Conservation (phyloP, 2,888 invertebrate species). For the Scaptomyza parva region DNA sequence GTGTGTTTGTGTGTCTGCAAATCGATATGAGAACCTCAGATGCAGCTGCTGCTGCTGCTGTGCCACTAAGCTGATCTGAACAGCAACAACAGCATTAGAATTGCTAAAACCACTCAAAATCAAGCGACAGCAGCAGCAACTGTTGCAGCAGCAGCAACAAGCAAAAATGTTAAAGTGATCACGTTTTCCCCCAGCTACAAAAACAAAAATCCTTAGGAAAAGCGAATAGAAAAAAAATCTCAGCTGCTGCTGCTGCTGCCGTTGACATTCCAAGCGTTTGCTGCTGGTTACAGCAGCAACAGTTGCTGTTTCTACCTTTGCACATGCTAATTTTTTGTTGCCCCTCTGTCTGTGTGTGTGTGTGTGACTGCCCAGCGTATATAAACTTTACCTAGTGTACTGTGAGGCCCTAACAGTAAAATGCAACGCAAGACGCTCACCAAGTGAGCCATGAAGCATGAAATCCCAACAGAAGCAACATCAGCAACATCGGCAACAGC, state of each 20-base stretch:
- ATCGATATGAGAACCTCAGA: constrained; percentile 52
- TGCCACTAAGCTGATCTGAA: constrained; percentile 22
- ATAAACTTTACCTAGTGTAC: constrained; percentile 21
- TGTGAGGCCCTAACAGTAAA: constrained; percentile 70
- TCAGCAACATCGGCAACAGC: constrained; percentile 11
- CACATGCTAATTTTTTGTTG: constrained; percentile 74
- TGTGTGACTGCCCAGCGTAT: constrained; percentile 48
- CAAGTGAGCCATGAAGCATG: constrained; percentile 78
- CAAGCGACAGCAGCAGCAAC: constrained; percentile 52
- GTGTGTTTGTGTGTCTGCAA: constrained; percentile 39
- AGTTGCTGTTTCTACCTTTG: constrained; percentile 49
- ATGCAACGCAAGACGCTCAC: constrained; percentile 44
- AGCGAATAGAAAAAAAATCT: constrained; percentile 60
- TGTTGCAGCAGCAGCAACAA: constrained; percentile 61
- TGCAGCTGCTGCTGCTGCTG: constrained; percentile 36
- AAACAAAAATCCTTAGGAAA: constrained; percentile 69
- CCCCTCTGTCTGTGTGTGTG: constrained; percentile 8
- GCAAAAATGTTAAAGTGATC: constrained; percentile 83
- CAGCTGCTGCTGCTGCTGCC: constrained; percentile 70
- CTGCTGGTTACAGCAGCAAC: constrained; percentile 13
- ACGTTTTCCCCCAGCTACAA: constrained; percentile 75
- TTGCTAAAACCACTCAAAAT: constrained; percentile 77
- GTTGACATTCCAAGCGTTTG: constrained; percentile 75
- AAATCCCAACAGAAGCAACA: constrained; percentile 36
- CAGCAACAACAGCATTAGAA: constrained; percentile 77